These are phyloP conservation scores for Takifugu ocellatus DNA, from an alignment of 2,797 vertebrate genomes.

Conservation along the genomic window DNA sequence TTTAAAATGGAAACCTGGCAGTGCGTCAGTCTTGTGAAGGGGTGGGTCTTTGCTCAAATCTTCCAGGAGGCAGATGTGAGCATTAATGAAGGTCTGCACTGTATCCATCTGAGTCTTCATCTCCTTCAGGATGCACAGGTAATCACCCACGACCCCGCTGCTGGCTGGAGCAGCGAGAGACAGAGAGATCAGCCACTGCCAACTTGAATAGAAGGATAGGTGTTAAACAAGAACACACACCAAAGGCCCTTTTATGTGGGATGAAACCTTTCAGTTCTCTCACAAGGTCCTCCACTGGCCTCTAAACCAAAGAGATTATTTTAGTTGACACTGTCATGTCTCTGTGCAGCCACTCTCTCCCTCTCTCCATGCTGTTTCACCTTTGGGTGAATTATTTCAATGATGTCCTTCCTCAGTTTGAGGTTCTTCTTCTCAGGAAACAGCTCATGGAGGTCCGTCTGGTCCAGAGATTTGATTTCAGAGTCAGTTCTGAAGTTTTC, in stretches of 20 bases:
- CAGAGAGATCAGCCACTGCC: not conserved
- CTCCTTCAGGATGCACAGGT: slow-evolving; percentile 29
- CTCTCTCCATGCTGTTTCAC: slow-evolving; percentile 19
- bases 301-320: slow-evolving; percentile 16
- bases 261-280: not conserved
- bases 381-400: slow-evolving; percentile 17
- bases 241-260: not conserved
- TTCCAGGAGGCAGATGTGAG: slow-evolving; percentile 31
- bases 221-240: slow-evolving; percentile 21
- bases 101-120: slow-evolving; percentile 8
- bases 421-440: not conserved
- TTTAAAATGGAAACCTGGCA: not conserved
- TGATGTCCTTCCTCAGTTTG: slow-evolving; percentile 7
- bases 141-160: slow-evolving; percentile 13
- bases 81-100: slow-evolving; percentile 13
- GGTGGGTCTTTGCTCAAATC: not conserved
- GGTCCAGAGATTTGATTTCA: slow-evolving; percentile 26
- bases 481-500: not conserved
- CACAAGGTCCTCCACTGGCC: not conserved
- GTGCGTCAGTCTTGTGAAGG: not conserved
- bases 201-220: not conserved
- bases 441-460: slow-evolving; percentile 24
- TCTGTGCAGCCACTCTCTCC: not conserved
- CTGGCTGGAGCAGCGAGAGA: slow-evolving; percentile 17
- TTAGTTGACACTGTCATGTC: not conserved